These are phyloP conservation scores for Synanthedon vespiformis DNA, from an alignment of 2,888 invertebrate species.

Conservation along the genomic window DNA sequence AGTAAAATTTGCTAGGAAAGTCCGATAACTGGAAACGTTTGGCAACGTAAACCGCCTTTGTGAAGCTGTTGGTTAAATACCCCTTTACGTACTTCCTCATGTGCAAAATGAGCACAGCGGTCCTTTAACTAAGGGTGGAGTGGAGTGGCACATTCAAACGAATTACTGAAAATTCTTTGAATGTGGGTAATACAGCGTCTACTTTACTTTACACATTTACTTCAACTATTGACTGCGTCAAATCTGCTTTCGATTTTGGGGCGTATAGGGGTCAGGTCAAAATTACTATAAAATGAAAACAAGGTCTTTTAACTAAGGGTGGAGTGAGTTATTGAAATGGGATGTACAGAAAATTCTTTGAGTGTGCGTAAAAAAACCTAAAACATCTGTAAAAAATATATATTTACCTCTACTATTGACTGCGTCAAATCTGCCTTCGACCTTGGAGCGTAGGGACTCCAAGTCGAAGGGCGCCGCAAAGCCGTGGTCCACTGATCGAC, in stretches of 20 bases:
- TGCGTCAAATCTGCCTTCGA: slow-evolving; percentile 87
- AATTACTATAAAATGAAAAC: too few species aligned
- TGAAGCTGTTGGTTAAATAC: neutral
- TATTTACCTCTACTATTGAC: slow-evolving; percentile 72
- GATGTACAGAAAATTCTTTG: neutral
- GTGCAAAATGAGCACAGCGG: too few species aligned
- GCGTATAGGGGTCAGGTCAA: slow-evolving; percentile 73
- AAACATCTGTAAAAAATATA: neutral
- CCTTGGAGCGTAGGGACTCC: slow-evolving; percentile 86
- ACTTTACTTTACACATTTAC: slow-evolving; percentile 37
- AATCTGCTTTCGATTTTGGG: slow-evolving; percentile 89
- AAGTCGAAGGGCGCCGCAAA: slow-evolving; percentile 87
- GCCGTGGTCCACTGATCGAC: slow-evolving; percentile 91
- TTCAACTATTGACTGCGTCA: slow-evolving; percentile 78
- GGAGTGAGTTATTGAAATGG: too few species aligned
- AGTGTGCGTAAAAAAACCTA: neutral
- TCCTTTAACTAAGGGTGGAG: neutral
- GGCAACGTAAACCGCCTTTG: too few species aligned
- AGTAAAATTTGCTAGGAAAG: too few species aligned
- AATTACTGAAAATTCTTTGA: neutral
- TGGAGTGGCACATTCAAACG: neutral
- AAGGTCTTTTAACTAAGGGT: neutral
- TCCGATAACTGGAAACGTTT: too few species aligned
- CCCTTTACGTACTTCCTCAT: neutral
- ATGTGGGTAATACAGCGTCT: too few species aligned